These are phyloP conservation scores for Anthrax anthrax DNA, from an alignment of 2,888 invertebrate species.

Conservation along the genomic window DNA sequence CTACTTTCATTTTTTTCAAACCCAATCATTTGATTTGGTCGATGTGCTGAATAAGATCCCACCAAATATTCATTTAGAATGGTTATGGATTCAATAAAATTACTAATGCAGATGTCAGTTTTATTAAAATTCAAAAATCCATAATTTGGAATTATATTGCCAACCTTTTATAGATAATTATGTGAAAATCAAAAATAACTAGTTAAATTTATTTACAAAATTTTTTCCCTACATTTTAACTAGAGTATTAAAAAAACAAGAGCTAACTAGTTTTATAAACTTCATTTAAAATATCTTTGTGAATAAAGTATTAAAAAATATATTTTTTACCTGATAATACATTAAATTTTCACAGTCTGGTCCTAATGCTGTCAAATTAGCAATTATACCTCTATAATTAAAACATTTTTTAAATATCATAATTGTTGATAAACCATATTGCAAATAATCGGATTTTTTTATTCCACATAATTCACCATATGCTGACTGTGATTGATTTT, in stretches of 20 bases:
- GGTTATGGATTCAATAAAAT: constrained; percentile 31
- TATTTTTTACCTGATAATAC: constrained; percentile 23
- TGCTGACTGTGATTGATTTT: too few relatives aligned
- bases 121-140: constrained; percentile 25
- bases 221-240: too few relatives aligned
- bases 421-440: constrained; percentile 27
- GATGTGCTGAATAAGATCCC: constrained; percentile 46
- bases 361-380: constrained; percentile 30
- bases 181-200: too few relatives aligned
- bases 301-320: background rate
- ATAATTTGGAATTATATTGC: constrained; percentile 29
- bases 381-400: constrained; percentile 18
- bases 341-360: constrained; percentile 31
- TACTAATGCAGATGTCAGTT: constrained; percentile 20
- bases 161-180: too few relatives aligned
- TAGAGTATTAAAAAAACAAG: too few relatives aligned
- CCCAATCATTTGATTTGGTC: constrained; percentile 39
- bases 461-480: too few relatives aligned
- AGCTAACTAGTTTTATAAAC: too few relatives aligned
- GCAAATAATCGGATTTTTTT: constrained; percentile 1
- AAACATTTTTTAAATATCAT: constrained; percentile 27
- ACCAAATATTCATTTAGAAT: constrained; percentile 47
- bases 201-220: too few relatives aligned
- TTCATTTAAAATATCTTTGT: background rate
- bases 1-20: constrained; percentile 17